phyloP scores from a whole-genome alignment of 2,113 vertebrate genomes.

The Pristiophorus japonicus region DNA sequence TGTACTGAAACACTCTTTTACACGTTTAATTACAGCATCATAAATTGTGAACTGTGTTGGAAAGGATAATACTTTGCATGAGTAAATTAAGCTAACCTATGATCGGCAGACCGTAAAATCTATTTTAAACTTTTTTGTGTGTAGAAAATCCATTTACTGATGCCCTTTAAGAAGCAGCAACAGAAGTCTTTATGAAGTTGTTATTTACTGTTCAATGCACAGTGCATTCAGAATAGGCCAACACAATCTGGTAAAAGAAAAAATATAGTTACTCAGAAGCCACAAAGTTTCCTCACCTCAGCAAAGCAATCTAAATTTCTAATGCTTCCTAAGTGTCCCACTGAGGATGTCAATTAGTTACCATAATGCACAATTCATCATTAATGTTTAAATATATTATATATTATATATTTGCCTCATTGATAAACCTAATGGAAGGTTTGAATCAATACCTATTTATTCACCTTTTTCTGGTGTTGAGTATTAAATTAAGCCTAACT shows the following conservation, averaged over 20 bases:
- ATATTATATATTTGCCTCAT: neutral
- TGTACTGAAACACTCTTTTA: neutral
- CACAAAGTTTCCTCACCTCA: neutral
- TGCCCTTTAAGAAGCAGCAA: neutral
- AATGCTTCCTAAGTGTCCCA: neutral
- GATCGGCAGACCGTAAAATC: neutral
- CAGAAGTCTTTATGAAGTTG: neutral
- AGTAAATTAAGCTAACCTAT: neutral
- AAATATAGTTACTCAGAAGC: neutral
- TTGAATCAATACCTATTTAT: no score
- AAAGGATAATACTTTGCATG: neutral
- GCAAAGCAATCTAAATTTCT: neutral
- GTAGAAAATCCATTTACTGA: neutral
- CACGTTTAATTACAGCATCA: neutral
- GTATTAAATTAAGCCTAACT: neutral
- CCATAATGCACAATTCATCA: no score
- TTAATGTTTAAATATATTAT: neutral
- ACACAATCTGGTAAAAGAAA: neutral
- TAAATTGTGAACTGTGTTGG: neutral
- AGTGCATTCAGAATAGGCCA: neutral
- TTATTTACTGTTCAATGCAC: neutral
- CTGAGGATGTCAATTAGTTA: neutral
- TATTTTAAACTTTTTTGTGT: neutral
- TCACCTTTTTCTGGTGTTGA: neutral
- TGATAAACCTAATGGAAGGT: no score